These are phyloP conservation scores for Aphis craccivora DNA, from an alignment of 1,140 invertebrate species.

Conservation along the genomic window DNA sequence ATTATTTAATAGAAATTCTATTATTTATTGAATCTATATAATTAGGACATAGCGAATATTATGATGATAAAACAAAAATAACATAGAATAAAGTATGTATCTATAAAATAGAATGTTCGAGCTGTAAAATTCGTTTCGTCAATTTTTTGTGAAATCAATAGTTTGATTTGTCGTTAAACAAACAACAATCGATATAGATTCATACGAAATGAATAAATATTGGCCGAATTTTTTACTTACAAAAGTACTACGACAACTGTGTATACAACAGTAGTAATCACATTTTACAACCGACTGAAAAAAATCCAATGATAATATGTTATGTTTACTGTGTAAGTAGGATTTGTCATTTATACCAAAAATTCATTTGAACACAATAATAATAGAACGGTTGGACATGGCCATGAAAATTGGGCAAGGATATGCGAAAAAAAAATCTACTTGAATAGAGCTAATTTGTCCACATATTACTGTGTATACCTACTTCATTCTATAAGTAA, in stretches of 20 bases:
- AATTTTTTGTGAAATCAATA: too few species aligned
- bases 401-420: constrained; percentile 5
- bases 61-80: too few species aligned
- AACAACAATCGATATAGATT: too few species aligned
- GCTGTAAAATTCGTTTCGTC: too few species aligned
- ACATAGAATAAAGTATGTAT: too few species aligned
- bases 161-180: too few species aligned
- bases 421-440: neutral
- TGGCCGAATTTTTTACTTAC: neutral
- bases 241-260: neutral
- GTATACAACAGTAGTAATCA: neutral
- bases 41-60: too few species aligned
- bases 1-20: neutral
- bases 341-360: neutral
- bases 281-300: neutral
- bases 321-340: neutral
- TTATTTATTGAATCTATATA: too few species aligned
- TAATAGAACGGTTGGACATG: neutral
- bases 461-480: neutral
- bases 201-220: neutral
- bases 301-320: neutral
- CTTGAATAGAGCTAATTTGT: constrained; percentile 16
- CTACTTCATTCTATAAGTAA: neutral
- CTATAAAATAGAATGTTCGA: too few species aligned
- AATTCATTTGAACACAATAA: neutral